Evolutionary conservation across 2,888 invertebrate genomes (phyloP).

Genomic region (Agelastica alni): DNA sequence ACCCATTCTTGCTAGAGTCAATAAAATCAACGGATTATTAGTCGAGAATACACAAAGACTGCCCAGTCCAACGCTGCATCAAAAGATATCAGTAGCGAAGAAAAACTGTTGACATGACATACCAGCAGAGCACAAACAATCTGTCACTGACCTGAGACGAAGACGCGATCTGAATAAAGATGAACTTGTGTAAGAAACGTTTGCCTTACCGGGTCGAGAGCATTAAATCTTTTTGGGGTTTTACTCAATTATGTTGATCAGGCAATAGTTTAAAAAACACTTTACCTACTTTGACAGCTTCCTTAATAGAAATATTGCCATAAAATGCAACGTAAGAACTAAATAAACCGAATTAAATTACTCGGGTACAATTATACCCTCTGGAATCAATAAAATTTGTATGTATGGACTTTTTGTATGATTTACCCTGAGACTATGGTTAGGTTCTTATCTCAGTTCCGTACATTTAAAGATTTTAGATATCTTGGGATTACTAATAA

Average conservation of each 20-base stretch:
- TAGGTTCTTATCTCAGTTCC: too few species aligned
- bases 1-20: too few species aligned
- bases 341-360: too few species aligned
- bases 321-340: too few species aligned
- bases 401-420: too few species aligned
- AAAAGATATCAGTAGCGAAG: slow-evolving; percentile 33
- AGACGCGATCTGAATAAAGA: slow-evolving; percentile 46
- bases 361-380: too few species aligned
- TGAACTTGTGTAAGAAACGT: slow-evolving; percentile 10
- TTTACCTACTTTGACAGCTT: not conserved
- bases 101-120: slow-evolving; percentile 47
- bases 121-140: slow-evolving; percentile 49
- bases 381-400: too few species aligned
- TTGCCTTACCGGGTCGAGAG: slow-evolving; percentile 4
- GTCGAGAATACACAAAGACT: not conserved
- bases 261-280: slow-evolving; percentile 5
- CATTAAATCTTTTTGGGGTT: slow-evolving; percentile 15
- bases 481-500: too few species aligned
- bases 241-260: slow-evolving; percentile 1
- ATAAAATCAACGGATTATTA: too few species aligned
- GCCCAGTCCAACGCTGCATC: not conserved
- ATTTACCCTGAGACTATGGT: too few species aligned
- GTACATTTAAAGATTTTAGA: too few species aligned
- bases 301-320: not conserved
- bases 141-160: slow-evolving; percentile 51